Conservation (phyloP, 2,888 invertebrate species). For the Apantesis nais region DNA sequence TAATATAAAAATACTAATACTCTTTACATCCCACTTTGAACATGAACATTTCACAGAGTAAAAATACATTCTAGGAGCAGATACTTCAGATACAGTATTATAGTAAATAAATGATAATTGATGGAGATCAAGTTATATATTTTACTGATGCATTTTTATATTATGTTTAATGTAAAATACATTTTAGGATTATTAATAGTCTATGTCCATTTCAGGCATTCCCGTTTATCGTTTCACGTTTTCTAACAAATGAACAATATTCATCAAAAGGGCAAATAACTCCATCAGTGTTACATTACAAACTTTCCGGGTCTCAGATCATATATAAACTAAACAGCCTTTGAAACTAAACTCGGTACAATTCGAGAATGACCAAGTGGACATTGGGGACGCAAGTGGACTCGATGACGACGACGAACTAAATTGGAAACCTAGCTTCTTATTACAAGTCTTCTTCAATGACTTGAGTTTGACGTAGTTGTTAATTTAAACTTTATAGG, state of each 20-base stretch:
- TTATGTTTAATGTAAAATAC: too few relatives aligned
- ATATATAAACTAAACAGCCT: slow-evolving; percentile 62
- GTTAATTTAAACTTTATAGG: slow-evolving; percentile 32
- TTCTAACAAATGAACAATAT: background rate
- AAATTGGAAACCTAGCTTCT: slow-evolving; percentile 65
- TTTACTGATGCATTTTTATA: background rate
- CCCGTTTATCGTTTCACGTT: background rate
- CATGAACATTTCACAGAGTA: too few relatives aligned
- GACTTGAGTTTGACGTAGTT: slow-evolving; percentile 47
- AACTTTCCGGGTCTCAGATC: slow-evolving; percentile 49
- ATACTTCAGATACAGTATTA: too few relatives aligned
- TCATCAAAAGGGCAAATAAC: background rate
- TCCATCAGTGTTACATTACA: background rate
- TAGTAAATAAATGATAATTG: too few relatives aligned
- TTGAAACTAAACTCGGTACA: slow-evolving; percentile 70
- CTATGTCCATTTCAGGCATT: background rate
- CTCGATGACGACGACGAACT: slow-evolving; percentile 53
- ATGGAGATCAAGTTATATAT: too few relatives aligned
- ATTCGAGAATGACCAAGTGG: slow-evolving; percentile 77
- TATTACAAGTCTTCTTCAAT: slow-evolving; percentile 50
- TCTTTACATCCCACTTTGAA: background rate
- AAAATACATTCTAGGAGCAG: too few relatives aligned
- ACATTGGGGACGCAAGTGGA: slow-evolving; percentile 63
- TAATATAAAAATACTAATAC: background rate
- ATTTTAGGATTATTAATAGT: too few relatives aligned